Percentiles rank a stretch among this genome's conserved stretches.
phyloP scores from a whole-genome alignment of 2,113 vertebrate genomes.

The Otus sunia region DNA sequence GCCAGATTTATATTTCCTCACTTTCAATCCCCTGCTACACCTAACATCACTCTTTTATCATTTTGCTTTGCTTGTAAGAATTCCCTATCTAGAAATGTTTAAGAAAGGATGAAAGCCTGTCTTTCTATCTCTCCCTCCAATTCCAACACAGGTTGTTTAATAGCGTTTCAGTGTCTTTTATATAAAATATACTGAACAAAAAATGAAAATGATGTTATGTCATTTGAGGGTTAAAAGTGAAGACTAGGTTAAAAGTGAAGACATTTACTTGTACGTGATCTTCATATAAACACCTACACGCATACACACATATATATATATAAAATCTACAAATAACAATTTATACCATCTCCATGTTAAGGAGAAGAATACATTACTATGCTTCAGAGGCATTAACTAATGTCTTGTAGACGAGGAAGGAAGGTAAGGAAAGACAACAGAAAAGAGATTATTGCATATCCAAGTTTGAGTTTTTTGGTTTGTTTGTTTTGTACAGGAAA shows the following conservation, averaged over 20 bases:
- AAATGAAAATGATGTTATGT: not conserved
- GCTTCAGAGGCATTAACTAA: not conserved
- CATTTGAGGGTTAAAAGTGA: not conserved
- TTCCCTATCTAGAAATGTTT: not conserved
- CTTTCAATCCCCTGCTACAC: not conserved
- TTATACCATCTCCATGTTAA: not conserved
- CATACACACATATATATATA: not conserved
- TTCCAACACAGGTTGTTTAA: not conserved
- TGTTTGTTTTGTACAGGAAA: not conserved
- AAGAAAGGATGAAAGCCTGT: not conserved
- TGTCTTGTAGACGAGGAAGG: not conserved
- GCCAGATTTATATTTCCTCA: not conserved
- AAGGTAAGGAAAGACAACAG: not conserved
- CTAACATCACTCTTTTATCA: not conserved
- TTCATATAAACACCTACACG: not conserved
- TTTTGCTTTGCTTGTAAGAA: not conserved
- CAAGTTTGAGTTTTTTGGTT: not conserved
- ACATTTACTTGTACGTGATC: not conserved
- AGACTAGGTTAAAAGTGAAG: not conserved
- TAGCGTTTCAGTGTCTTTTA: not conserved
- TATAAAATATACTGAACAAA: not conserved
- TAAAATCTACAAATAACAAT: not conserved
- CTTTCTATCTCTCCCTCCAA: not conserved
- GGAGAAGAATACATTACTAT: not conserved
- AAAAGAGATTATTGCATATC: not conserved